Evolutionary conservation across 2,113 vertebrate species (phyloP).

Genomic region (Raja brachyura): DNA sequence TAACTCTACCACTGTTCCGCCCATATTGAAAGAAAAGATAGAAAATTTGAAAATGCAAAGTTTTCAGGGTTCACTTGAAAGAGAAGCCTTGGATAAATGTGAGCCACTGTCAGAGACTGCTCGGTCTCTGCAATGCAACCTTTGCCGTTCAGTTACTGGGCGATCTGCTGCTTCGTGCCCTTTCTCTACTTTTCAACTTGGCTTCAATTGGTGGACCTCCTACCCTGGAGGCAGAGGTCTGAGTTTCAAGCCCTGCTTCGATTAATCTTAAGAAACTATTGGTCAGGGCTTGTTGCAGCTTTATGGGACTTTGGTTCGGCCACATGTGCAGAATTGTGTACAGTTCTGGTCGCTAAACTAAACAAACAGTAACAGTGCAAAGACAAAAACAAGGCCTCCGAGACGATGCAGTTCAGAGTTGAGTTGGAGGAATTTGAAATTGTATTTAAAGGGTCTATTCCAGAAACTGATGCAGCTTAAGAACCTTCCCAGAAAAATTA

Average conservation of each 20-base stretch:
- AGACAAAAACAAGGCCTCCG: no score
- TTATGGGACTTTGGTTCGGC: no score
- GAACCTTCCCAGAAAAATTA: neutral
- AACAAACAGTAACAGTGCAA: no score
- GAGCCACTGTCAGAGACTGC: neutral
- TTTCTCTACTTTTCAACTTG: neutral
- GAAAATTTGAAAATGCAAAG: neutral
- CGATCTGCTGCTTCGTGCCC: neutral
- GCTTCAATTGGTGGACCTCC: neutral
- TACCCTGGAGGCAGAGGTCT: neutral
- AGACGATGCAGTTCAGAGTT: no score
- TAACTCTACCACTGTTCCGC: no score
- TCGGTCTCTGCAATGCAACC: neutral
- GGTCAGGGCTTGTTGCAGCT: no score
- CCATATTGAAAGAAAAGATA: no score
- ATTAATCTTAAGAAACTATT: no score
- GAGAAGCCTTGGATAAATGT: neutral
- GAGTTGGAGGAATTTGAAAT: no score
- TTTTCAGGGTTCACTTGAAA: neutral
- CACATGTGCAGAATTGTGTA: no score
- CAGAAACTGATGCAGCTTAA: neutral
- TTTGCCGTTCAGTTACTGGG: neutral
- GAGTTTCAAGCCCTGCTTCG: neutral
- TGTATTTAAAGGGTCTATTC: neutral
- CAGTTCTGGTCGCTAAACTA: no score